Evolutionary conservation across 2,797 vertebrate species (phyloP), one percentile per base, ranked within the genome.

Genomic region (Adrianichthys oophorus): DNA sequence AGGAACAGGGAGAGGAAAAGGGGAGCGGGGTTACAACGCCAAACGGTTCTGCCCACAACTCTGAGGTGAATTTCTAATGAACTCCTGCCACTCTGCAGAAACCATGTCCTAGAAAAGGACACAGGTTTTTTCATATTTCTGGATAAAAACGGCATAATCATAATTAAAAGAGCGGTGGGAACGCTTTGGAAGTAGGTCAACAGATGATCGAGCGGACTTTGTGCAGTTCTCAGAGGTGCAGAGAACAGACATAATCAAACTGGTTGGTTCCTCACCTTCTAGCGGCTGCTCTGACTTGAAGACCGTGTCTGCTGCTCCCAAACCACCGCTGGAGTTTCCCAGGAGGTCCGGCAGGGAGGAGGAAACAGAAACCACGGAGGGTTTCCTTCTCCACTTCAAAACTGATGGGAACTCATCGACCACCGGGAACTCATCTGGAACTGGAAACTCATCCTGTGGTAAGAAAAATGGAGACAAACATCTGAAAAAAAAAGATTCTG

Each of bases 331-430:
- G 0, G 95, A 94, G 59, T 91, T 85, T 17, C 89, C 92, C 83
- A 95, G 89, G 68, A 96, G 89, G 48, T 96, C 94, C 0, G 94
- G 94, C 19, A 96, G 93, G 0, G 95, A 93, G 62, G 94, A 91
- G 5, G 95, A 93, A 62, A 93, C 84, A 0, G 95, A 92, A 13
- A 90, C 73, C 0, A 90, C 90, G 0, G 95, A 95, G 5, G 94
- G 90, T 84, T 95, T 97, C 84, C 95, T 84, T 46, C 92, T 93
- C 96, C 96, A 98, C 74, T 96, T 98, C 75, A 96, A 81, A 78
- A 92, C 90, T 21, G 92, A 88, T 1, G 91, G 88, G 60, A 87
- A 93, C 62, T 91, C 92, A 21, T 94, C 92, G 0, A 92, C 92
- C 46, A 92, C 92, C 0, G 90, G 91, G 1, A 95, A 94, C 74